These are phyloP conservation scores for Drosophila pseudoobscura DNA, from an alignment of 1,140 invertebrate species.

Conservation along the genomic window DNA sequence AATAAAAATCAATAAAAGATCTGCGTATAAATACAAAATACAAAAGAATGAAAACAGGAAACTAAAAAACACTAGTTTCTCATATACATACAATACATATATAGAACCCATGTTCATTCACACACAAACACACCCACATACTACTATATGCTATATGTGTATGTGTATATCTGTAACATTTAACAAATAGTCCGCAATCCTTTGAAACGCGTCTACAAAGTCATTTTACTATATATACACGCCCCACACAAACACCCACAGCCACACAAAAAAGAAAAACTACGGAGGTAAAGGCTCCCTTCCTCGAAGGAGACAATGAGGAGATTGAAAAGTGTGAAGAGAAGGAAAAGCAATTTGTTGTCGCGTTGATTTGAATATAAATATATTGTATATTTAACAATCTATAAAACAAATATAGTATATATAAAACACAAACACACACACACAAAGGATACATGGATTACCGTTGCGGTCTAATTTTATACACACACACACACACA, in stretches of 20 bases:
- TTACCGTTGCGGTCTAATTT: constrained; percentile 44
- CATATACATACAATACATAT: constrained; percentile 30
- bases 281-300: not conserved
- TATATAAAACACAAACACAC: constrained; percentile 42
- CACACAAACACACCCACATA: constrained; percentile 21
- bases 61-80: constrained; percentile 27
- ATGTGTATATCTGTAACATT: constrained; percentile 42
- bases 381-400: constrained; percentile 66
- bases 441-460: constrained; percentile 34
- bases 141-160: not conserved
- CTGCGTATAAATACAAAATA: constrained; percentile 14
- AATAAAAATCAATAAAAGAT: constrained; percentile 15
- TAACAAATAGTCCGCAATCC: constrained; percentile 54
- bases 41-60: constrained; percentile 6
- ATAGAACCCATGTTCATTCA: constrained; percentile 12
- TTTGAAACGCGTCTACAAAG: constrained; percentile 54
- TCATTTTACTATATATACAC: constrained; percentile 58
- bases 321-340: not conserved
- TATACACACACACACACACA: constrained; percentile 6
- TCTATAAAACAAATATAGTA: constrained; percentile 58
- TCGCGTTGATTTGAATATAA: constrained; percentile 47
- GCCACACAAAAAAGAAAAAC: constrained; percentile 2
- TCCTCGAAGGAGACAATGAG: not conserved
- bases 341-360: constrained; percentile 39
- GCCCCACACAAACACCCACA: constrained; percentile 9